Evolutionary conservation across 2,888 invertebrate genomes (phyloP).

Genomic region (Nymphalis urticae): DNA sequence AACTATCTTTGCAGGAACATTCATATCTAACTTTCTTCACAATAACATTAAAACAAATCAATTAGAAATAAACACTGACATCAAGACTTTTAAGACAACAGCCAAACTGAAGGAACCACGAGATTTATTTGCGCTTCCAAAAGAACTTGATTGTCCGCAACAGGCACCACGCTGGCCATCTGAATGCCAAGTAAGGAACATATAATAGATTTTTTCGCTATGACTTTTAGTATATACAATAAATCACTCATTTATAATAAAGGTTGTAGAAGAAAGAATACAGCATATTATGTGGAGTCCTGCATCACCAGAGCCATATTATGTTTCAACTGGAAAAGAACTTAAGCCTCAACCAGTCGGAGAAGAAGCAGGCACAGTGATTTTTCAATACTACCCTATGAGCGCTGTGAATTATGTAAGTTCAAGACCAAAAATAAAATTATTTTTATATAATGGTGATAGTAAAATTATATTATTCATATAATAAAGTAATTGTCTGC

Average conservation of each 20-base stretch:
- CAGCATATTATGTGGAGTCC: conserved; percentile 89
- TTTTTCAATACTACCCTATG: conserved; percentile 92
- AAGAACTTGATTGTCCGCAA: conserved; percentile 86
- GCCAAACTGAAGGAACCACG: conserved; percentile 86
- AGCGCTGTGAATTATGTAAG: conserved; percentile 94
- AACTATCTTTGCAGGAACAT: conserved; percentile 71
- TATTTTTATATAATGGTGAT: neutral
- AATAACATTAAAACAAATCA: conserved; percentile 85
- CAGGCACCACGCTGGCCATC: conserved; percentile 94
- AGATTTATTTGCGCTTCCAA: conserved; percentile 86
- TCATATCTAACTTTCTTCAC: conserved; percentile 83
- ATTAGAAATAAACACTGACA: conserved; percentile 85
- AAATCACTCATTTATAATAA: conserved; percentile 9
- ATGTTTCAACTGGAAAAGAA: conserved; percentile 88
- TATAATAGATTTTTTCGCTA: neutral
- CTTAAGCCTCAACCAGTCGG: conserved; percentile 92
- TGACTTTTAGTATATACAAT: neutral
- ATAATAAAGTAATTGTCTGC: too few species aligned
- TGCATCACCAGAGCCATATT: conserved; percentile 89
- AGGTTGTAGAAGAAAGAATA: conserved; percentile 92
- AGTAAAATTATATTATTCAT: too few species aligned
- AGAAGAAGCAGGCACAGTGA: conserved; percentile 91
- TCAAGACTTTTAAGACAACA: conserved; percentile 83
- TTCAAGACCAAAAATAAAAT: conserved; percentile 15
- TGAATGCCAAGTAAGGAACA: conserved; percentile 88